phyloP scores from a whole-genome alignment of 2,797 vertebrate genomes.

The Lutjanus campechanus region DNA sequence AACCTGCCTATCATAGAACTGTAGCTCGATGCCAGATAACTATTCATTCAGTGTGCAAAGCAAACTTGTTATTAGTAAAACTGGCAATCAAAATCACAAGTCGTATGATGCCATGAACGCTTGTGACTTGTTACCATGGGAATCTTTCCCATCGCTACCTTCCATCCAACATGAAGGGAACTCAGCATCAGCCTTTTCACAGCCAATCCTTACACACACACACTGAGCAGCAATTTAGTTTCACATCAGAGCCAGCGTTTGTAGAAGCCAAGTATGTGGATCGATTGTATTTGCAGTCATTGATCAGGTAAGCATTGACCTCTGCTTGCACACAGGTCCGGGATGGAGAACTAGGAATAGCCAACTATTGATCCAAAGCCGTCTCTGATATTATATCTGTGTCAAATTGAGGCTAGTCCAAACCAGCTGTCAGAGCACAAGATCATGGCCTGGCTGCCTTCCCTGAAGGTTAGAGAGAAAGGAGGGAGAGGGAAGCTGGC shows the following conservation, averaged over 20 bases:
- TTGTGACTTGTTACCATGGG: constrained; percentile 64
- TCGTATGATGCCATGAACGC: constrained; percentile 38
- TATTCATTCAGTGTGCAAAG: constrained; percentile 38
- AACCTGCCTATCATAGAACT: constrained; percentile 16
- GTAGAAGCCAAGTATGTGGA: constrained; percentile 62
- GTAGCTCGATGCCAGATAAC: constrained; percentile 30
- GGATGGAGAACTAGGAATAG: constrained; percentile 72
- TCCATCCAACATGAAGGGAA: constrained; percentile 50
- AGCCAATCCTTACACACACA: constrained; percentile 49
- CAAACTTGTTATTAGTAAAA: constrained; percentile 40
- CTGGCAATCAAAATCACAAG: constrained; percentile 40
- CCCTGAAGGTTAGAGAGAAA: constrained; percentile 63
- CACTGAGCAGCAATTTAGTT: constrained; percentile 65
- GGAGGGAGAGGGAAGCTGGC: constrained; percentile 27
- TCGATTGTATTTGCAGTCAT: constrained; percentile 79
- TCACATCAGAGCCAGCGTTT: constrained; percentile 68
- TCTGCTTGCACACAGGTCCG: constrained; percentile 52
- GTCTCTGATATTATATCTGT: constrained; percentile 73
- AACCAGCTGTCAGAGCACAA: constrained; percentile 52
- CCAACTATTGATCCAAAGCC: constrained; percentile 73
- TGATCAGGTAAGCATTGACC: constrained; percentile 80
- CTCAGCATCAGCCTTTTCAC: constrained; percentile 63
- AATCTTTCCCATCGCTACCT: constrained; percentile 57
- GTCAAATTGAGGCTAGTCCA: constrained; percentile 61
- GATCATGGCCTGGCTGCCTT: constrained; percentile 46